phyloP scores from a whole-genome alignment of 2,113 vertebrate genomes.

The Montifringilla adamsi region DNA sequence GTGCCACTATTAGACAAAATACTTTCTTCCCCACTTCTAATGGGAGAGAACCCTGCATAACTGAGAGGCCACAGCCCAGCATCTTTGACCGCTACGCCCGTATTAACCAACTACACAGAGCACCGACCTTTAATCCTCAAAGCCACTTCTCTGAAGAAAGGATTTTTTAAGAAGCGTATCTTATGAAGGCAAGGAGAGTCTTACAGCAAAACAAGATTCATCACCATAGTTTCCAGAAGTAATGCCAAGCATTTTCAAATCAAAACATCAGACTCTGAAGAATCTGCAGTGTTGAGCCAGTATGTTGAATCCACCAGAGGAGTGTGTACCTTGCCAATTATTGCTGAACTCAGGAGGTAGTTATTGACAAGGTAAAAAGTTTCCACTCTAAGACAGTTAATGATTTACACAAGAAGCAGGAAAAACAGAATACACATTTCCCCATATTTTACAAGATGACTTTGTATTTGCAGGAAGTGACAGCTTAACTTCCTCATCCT shows the following conservation, averaged over 20 bases:
- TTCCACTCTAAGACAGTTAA: background rate
- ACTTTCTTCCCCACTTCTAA: background rate
- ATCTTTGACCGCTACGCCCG: accelerated
- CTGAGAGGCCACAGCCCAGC: background rate
- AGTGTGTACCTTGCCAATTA: slow-evolving; percentile 26
- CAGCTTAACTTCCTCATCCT: background rate
- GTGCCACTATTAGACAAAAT: background rate
- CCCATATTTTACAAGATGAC: background rate
- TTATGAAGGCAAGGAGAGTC: background rate
- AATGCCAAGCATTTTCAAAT: background rate
- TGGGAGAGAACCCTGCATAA: background rate
- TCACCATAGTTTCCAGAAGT: background rate
- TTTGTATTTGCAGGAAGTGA: background rate
- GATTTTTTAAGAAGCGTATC: background rate
- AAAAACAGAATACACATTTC: background rate
- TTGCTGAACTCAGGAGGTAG: slow-evolving; percentile 48
- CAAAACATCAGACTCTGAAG: background rate
- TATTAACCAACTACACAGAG: background rate
- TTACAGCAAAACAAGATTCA: background rate
- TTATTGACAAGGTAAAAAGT: slow-evolving; percentile 22
- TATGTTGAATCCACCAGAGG: background rate
- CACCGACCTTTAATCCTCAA: background rate
- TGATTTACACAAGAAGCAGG: background rate
- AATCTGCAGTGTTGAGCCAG: background rate
- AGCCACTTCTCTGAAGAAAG: background rate